Evolutionary conservation across 2,113 vertebrate species (phyloP).

Genomic region (Chiloscyllium plagiosum): DNA sequence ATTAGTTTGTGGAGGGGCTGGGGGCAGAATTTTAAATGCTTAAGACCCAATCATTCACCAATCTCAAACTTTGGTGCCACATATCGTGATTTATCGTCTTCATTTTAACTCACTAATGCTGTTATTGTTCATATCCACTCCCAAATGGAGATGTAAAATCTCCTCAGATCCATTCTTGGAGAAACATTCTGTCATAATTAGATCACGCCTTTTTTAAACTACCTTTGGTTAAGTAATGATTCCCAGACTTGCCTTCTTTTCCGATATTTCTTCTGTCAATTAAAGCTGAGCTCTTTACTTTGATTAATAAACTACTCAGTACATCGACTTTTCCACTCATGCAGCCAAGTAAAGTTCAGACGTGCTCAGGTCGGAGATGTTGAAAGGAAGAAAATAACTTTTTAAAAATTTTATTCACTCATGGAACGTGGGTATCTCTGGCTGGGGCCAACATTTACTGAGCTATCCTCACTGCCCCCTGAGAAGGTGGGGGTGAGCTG

Average conservation of each 20-base stretch:
- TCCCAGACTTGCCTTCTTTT: background rate
- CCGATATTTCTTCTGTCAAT: background rate
- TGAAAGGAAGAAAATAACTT: background rate
- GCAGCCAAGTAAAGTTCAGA: background rate
- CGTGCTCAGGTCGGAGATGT: background rate
- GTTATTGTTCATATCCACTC: background rate
- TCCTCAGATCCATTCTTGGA: background rate
- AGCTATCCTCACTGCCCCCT: too few relatives aligned
- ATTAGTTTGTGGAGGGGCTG: background rate
- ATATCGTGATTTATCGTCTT: background rate
- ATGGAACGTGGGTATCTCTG: too few relatives aligned
- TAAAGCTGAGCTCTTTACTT: background rate
- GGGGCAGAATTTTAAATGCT: background rate
- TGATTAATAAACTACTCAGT: background rate
- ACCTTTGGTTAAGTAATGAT: background rate
- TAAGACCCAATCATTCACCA: background rate
- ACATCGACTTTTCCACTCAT: background rate
- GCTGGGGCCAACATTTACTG: too few relatives aligned
- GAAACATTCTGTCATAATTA: background rate
- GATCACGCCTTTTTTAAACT: background rate
- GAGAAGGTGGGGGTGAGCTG: too few relatives aligned
- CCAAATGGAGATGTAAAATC: background rate
- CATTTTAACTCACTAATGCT: background rate
- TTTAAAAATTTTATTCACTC: too few relatives aligned
- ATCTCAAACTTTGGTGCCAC: background rate